phyloP scores from a whole-genome alignment of 2,888 invertebrate species.

The Lamellibrachia columna region DNA sequence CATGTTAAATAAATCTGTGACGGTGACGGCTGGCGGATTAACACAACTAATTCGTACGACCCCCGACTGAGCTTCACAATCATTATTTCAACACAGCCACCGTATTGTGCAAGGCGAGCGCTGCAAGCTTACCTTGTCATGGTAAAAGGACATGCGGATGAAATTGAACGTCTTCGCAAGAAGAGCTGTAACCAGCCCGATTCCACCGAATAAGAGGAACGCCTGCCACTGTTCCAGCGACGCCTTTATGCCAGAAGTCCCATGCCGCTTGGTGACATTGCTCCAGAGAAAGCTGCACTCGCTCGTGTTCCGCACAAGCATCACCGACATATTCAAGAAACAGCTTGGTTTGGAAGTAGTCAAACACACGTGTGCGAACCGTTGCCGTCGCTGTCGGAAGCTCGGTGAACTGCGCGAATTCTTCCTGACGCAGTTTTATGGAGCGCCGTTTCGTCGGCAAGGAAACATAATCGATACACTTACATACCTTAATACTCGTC shows the following conservation, averaged over 20 bases:
- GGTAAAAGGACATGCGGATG: slow-evolving; percentile 50
- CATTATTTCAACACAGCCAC: not conserved
- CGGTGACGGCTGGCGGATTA: no score
- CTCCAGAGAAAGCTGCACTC: not conserved
- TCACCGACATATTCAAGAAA: not conserved
- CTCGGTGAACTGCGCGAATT: not conserved
- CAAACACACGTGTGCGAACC: not conserved
- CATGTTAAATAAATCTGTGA: no score
- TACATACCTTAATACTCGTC: not conserved
- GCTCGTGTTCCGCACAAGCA: slow-evolving; percentile 10
- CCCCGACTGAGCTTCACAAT: not conserved
- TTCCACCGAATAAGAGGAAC: slow-evolving; percentile 44
- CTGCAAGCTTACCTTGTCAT: slow-evolving; percentile 36
- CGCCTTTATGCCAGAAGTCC: slow-evolving; percentile 13
- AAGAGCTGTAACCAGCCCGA: slow-evolving; percentile 50
- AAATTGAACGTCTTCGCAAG: slow-evolving; percentile 51
- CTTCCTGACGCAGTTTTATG: not conserved
- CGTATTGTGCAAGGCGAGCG: not conserved
- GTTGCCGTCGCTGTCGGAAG: not conserved
- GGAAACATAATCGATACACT: not conserved
- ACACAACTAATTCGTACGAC: no score
- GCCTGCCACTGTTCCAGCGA: slow-evolving; percentile 35
- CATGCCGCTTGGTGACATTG: not conserved
- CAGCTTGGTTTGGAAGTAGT: not conserved
- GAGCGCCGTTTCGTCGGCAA: not conserved